These are phyloP conservation scores for Phenganax stokvisi DNA, from an alignment of 92 coral and sea anemone species.

Conservation along the genomic window DNA sequence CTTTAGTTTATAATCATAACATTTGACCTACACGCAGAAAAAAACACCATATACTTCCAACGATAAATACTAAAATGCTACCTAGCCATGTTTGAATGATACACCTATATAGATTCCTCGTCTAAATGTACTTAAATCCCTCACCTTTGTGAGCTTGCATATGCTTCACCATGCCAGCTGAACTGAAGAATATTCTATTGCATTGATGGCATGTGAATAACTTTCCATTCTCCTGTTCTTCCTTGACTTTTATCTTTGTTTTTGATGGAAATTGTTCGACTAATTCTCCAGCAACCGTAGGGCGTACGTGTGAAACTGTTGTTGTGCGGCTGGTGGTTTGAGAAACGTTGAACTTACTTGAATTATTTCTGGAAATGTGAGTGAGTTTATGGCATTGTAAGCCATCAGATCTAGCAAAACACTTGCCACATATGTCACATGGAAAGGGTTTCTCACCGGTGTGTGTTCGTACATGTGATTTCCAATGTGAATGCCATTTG, in stretches of 20 bases:
- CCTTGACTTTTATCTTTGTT: conserved; percentile 14
- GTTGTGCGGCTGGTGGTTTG: too few relatives aligned
- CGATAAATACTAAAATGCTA: neutral
- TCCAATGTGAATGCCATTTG: conserved; percentile 89
- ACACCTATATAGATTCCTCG: conserved; percentile 82
- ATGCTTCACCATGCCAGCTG: conserved; percentile 85
- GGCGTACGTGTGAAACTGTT: neutral
- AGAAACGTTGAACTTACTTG: too few relatives aligned
- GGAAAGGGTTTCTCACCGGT: conserved; percentile 92
- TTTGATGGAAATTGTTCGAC: neutral
- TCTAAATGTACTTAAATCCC: conserved; percentile 54
- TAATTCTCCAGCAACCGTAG: neutral
- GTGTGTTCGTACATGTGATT: conserved; percentile 90
- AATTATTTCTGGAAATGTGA: conserved; percentile 46
- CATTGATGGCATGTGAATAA: conserved; percentile 90
- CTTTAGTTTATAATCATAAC: too few relatives aligned
- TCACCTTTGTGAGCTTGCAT: conserved; percentile 84
- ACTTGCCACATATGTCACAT: conserved; percentile 74
- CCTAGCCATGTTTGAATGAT: neutral
- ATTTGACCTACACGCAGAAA: too few relatives aligned
- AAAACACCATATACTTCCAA: too few relatives aligned
- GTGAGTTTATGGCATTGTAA: conserved; percentile 89
- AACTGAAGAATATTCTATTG: conserved; percentile 88
- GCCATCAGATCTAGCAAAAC: conserved; percentile 90
- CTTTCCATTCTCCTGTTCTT: conserved; percentile 72